Base-by-base conservation (phyloP, 2,113 vertebrate genomes). In the Chelonoidis abingdonii region DNA sequence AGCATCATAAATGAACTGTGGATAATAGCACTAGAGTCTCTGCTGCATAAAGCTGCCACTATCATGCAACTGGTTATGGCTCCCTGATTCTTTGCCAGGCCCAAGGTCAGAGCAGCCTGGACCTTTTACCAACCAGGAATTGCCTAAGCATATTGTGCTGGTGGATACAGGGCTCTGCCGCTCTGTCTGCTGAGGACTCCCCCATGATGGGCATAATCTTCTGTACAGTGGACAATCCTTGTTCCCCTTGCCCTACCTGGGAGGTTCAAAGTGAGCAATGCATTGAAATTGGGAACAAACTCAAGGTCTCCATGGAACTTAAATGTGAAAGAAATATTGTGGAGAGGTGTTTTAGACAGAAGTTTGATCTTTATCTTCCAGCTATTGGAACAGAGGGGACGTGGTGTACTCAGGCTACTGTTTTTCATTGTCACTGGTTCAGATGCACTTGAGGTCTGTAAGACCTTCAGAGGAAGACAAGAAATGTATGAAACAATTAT, bases 401-500 rank as follows among this genome's bases (percentile, higher is more conserved):
- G 50, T 59, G 57, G 93, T 95, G 78, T 85, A 86, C 49, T 92
- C 79, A 27, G 1, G 57, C 4, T 89, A 95, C 90, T 22, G 53
- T 92, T 75, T 88, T 80, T 86, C 89, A 59, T 9, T 69, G 19
- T 93, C 41, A 44, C 19, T 44, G n/a, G 90, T 89, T 11, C 31
- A 93, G 92, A 59, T 76, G 35, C 80, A 93, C 79, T 93, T 94
- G 35, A 52, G 87, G 38, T 92, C 44, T n/a, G 52, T 80, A 93
- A 25, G 54, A 59, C 59, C 52, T 91, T 76, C 93, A 89, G 81
- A 95, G 69, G 49, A 85, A 92, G 72, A 59, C 62, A 92, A 82
- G 17, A 83, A 92, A 38, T 50, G n/a, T 92, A 88, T 81, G 52
- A 93, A 93, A 76, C 10, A 47, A 29, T 88, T 94, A 41, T 91